Base-by-base conservation (phyloP, 2,888 invertebrate genomes). In the Drosophila engyochracea region DNA sequence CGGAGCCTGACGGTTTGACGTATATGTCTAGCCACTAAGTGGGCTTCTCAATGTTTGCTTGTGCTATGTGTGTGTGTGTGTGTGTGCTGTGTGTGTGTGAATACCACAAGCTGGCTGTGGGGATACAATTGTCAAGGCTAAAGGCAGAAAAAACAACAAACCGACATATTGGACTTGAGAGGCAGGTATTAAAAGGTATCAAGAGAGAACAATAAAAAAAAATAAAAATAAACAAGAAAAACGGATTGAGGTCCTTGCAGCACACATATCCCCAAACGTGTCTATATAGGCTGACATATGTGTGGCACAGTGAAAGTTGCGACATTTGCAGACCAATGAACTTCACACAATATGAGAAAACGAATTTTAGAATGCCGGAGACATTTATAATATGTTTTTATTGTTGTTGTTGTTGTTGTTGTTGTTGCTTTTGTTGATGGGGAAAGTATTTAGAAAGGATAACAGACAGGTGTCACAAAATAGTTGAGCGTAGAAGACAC, bases 81-180 rank as follows among this genome's bases (percentile, higher is more conserved):
- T 33, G 49, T 63, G 25, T 28, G 47, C 12, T 3, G 58, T 33
- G 44, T 16, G 39, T 54, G 44, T 33, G n/a, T 30, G 52, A 35
- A 51, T 61, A 47, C 70, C 74, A 49, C 68, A 63, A 62, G 70
- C 70, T 67, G 66, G 31, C 62, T 69, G 74, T 53, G 22, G 39
- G 70, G 51, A 53, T 82, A 79, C 82, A 82, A 80, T 82, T 81
- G 80, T 81, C 80, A 81, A 79, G 76, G 72, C 76, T 79, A 76
- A 66, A 72, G 70, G 70, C 65, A 75, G 58, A n/a, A 69, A 69
- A 39, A 60, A 57, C n/a, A 49, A 54, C 33, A 63, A 60, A 70
- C 59, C 51, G 25, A 30, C 41, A 51, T 41, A 70, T 57, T 44
- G 71, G 62, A 60, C 60, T 55, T 61, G 63, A 59, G 66, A 41